Evolutionary conservation across 2,797 vertebrate species (phyloP), one percentile per base, ranked within the genome.

Genomic region (Cuniculus paca): DNA sequence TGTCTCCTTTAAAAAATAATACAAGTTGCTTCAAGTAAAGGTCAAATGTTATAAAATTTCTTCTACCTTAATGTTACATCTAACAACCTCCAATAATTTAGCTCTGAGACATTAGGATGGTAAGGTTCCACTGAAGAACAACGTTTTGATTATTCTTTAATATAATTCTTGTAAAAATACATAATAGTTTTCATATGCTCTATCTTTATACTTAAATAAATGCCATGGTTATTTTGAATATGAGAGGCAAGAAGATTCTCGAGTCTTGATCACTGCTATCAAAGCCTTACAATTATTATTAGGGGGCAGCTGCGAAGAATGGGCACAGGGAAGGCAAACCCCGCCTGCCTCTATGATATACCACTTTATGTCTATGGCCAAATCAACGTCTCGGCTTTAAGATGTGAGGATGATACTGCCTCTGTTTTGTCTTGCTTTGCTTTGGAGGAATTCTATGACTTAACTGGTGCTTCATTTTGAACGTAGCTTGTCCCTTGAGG

Each of bases 1-100:
- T 84, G 50, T 79, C 11, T 85, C 63, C 48, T 85, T 95, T 92
- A 85, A 72, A 77, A 90, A 86, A 88, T 88, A 70, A 94, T 75
- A 26, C 72, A 50, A 80, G 20, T 72, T 92, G 87, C 36, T 93
- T 34, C 63, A 63, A 87, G 95, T 79, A 85, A 88, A 88, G 63
- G n/a, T 42, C 82, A 95, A 91, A 72, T 84, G 45, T 14, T 84
- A 94, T 88, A 54, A 78, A 85, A 72, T 58, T 85, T 28, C 84
- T 94, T 95, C 26, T 72, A 48, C 9, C 20, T 74, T 77, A 85
- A 42, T 85, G 26, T 83, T 31, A 68, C 20, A 56, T 77, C 90
- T 88, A 72, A 88, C 88, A 92, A 65, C 17, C 42, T 78, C 10
- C 31, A 90, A 54, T 68, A 85, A 94, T 81, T 90, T 88, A 36